These are phyloP conservation scores for Antennarius striatus DNA, from an alignment of 2,113 vertebrate genomes.

Conservation along the genomic window DNA sequence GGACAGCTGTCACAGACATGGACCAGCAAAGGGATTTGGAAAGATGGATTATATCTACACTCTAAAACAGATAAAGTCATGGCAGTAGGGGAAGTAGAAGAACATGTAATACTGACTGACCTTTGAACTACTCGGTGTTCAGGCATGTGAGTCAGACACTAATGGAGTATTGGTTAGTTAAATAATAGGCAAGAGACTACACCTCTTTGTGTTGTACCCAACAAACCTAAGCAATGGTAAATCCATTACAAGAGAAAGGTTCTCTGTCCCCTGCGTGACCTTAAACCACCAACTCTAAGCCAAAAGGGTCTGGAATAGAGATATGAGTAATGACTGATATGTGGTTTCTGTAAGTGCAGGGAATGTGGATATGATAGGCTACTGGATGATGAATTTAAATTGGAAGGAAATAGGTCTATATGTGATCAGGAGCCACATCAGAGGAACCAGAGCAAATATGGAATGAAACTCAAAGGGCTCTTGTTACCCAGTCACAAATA, in stretches of 20 bases:
- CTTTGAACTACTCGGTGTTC: slow-evolving; percentile 54
- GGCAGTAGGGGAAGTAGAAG: slow-evolving; percentile 36
- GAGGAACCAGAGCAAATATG: slow-evolving; percentile 35
- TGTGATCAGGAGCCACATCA: slow-evolving; percentile 59
- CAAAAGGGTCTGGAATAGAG: slow-evolving; percentile 67
- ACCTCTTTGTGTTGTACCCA: slow-evolving; percentile 64
- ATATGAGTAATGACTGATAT: slow-evolving; percentile 69
- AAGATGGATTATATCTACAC: slow-evolving; percentile 28
- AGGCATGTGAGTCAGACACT: slow-evolving; percentile 40
- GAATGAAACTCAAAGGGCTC: slow-evolving; percentile 45
- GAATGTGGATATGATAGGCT: slow-evolving; percentile 60
- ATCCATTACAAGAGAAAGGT: slow-evolving; percentile 72
- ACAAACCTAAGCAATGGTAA: slow-evolving; percentile 70
- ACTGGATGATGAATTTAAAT: slow-evolving; percentile 66
- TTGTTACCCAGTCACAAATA: slow-evolving; percentile 57
- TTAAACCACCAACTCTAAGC: slow-evolving; percentile 52
- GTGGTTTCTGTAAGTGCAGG: slow-evolving; percentile 61
- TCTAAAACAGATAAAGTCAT: slow-evolving; percentile 35
- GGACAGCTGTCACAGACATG: slow-evolving; percentile 46
- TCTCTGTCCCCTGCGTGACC: slow-evolving; percentile 70
- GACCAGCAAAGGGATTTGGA: slow-evolving; percentile 35
- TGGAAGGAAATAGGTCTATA: slow-evolving; percentile 48
- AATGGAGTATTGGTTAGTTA: slow-evolving; percentile 51
- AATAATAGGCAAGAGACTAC: slow-evolving; percentile 55
- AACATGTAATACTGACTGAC: slow-evolving; percentile 55